phyloP scores from a whole-genome alignment of 2,797 vertebrate species.

The Bovichtus diacanthus region DNA sequence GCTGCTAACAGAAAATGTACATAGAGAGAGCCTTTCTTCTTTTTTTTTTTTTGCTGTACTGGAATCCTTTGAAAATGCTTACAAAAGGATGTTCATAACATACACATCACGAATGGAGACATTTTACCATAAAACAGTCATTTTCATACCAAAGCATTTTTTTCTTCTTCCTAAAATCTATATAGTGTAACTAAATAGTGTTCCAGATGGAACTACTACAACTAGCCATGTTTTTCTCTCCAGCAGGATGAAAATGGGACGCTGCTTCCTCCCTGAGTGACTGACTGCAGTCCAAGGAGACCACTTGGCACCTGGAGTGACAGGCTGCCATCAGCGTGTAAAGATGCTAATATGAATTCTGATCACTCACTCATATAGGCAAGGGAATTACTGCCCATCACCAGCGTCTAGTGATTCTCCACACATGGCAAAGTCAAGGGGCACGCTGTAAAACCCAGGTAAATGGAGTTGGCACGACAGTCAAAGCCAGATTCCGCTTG shows the following conservation, averaged over 20 bases:
- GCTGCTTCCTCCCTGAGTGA: conserved; percentile 60
- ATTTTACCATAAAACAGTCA: background rate
- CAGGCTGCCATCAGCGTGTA: conserved; percentile 78
- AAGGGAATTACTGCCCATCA: conserved; percentile 79
- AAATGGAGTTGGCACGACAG: conserved; percentile 77
- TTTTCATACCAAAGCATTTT: background rate
- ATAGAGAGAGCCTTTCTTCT: conserved; percentile 20
- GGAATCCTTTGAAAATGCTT: conserved; percentile 24
- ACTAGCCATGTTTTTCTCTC: conserved; percentile 37
- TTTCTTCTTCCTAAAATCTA: conserved; percentile 9
- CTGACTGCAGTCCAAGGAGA: conserved; percentile 72
- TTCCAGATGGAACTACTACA: conserved; percentile 47
- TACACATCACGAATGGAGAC: background rate
- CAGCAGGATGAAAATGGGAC: conserved; percentile 49
- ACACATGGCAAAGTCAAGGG: conserved; percentile 81
- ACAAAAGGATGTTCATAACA: conserved; percentile 2
- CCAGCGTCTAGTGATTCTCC: conserved; percentile 68
- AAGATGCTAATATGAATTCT: conserved; percentile 85
- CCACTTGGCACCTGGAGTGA: conserved; percentile 82
- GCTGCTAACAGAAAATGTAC: conserved; percentile 58
- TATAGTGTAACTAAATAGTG: conserved; percentile 14
- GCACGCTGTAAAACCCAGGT: conserved; percentile 70
- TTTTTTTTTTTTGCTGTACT: background rate
- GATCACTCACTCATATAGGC: conserved; percentile 80
- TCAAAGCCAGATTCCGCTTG: conserved; percentile 65